Conservation (phyloP, 2,113 vertebrate genomes). For the Cathartes aura region DNA sequence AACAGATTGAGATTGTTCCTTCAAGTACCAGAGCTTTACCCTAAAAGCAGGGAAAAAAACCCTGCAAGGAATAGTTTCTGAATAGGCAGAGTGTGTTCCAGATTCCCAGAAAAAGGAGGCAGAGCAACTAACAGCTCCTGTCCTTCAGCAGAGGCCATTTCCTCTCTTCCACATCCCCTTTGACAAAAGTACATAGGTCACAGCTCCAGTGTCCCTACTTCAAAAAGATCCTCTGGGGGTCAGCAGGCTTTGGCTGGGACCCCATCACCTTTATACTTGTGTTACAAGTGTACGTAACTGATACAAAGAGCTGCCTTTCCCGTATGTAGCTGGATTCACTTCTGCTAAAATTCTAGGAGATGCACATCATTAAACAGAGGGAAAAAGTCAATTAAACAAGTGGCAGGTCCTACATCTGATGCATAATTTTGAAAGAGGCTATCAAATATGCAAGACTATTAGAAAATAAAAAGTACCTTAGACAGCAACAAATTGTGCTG, state of each 20-base stretch:
- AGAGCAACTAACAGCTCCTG: background rate
- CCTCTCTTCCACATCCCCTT: background rate
- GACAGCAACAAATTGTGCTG: conserved; percentile 50
- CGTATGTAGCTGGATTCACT: background rate
- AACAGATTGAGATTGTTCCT: background rate
- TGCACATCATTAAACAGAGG: background rate
- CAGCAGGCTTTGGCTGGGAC: background rate
- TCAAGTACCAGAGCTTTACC: background rate
- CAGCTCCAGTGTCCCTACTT: background rate
- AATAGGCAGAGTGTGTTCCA: background rate
- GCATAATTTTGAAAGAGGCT: background rate
- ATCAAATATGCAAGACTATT: conserved; percentile 22
- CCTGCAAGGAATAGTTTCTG: background rate
- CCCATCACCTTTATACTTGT: background rate
- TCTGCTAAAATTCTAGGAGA: background rate
- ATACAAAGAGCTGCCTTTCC: background rate
- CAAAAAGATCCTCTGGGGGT: background rate
- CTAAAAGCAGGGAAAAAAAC: background rate
- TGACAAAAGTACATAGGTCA: background rate
- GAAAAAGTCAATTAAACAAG: background rate
- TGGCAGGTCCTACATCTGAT: background rate
- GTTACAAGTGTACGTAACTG: background rate
- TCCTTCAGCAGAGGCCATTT: background rate
- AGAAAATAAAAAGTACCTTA: background rate
- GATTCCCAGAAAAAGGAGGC: background rate